Conservation (phyloP, 2,113 vertebrate species). For the Monarcha castaneiventris region DNA sequence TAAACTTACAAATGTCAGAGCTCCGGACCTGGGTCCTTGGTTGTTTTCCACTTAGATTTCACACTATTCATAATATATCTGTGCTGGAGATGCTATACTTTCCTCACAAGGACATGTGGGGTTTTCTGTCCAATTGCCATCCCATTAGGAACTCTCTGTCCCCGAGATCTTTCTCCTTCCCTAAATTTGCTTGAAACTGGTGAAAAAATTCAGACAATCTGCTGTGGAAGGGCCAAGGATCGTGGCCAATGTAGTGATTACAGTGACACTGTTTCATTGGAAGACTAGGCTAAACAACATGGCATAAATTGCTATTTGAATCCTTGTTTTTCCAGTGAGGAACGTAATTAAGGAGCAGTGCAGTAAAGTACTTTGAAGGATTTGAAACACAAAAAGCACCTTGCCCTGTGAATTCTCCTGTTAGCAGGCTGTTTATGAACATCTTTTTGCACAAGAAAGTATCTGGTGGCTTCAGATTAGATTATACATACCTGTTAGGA, state of each 20-base stretch:
- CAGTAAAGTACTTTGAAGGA: background rate
- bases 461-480: constrained; percentile 48
- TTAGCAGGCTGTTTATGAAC: constrained; percentile 5
- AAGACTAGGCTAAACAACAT: background rate
- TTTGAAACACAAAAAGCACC: background rate
- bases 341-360: background rate
- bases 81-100: background rate
- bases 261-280: background rate
- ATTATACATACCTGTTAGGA: constrained; percentile 35
- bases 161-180: background rate
- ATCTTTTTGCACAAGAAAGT: constrained; percentile 3
- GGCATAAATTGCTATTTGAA: background rate
- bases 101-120: background rate
- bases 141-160: background rate
- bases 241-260: background rate
- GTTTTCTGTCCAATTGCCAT: background rate
- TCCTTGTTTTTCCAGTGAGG: background rate
- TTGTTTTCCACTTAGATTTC: background rate
- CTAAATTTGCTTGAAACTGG: background rate
- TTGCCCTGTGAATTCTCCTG: background rate
- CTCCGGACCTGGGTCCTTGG: background rate
- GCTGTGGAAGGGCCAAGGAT: background rate
- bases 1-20: background rate
- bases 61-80: background rate
- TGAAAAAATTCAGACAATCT: background rate